Conservation (phyloP, 2,888 invertebrate species). For the Alsophila aescularia region DNA sequence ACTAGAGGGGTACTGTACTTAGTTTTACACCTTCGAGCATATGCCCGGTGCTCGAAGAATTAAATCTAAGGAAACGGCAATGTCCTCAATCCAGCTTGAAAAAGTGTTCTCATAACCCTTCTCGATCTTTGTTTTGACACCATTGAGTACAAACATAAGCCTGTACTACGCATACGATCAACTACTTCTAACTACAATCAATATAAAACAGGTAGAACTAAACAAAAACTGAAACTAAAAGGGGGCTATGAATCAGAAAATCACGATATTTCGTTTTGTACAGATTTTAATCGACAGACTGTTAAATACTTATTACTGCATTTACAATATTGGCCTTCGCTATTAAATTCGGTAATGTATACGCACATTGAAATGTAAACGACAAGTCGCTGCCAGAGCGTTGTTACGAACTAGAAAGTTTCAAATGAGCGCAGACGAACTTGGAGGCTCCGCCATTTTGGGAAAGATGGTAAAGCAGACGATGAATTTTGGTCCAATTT, state of each 20-base stretch:
- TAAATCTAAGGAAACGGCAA: no score
- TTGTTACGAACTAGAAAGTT: conserved; percentile 30
- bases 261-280: conserved; percentile 77
- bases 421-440: conserved; percentile 22
- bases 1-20: no score
- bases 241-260: conserved; percentile 66
- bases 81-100: no score
- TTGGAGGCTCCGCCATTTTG: conserved; percentile 9
- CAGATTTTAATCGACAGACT: conserved; percentile 84
- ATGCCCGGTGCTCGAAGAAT: no score
- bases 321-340: conserved; percentile 77
- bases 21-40: no score
- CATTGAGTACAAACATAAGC: no score
- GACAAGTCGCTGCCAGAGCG: conserved; percentile 32
- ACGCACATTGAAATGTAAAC: conserved; percentile 51
- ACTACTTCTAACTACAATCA: conserved; percentile 20
- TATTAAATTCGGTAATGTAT: conserved; percentile 74
- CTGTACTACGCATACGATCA: no score
- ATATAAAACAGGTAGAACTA: conserved; percentile 37
- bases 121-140: no score
- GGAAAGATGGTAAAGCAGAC: background rate
- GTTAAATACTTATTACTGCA: conserved; percentile 79
- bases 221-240: conserved; percentile 42
- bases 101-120: no score
- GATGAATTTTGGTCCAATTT: background rate